These are phyloP conservation scores for Cirrhinus molitorella DNA, from an alignment of 2,797 vertebrate genomes.

Conservation along the genomic window DNA sequence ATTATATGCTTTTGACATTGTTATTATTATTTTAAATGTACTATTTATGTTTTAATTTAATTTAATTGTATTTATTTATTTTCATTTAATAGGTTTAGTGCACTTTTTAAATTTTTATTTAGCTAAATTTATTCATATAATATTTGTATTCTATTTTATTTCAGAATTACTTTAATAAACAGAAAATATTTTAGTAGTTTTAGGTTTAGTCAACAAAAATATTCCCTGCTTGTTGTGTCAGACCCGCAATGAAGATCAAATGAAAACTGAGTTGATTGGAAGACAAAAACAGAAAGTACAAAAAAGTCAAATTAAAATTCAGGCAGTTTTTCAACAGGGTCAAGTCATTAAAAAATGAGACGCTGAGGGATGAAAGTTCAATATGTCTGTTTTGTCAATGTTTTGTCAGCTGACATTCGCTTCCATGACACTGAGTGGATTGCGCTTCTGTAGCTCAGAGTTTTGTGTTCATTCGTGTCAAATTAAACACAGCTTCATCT, in stretches of 20 bases:
- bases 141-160: background rate
- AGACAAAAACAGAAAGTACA: background rate
- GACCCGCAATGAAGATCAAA: background rate
- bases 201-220: background rate
- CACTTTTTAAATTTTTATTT: too few relatives aligned
- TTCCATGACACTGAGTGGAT: background rate
- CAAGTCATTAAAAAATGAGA: background rate
- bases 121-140: background rate
- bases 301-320: background rate
- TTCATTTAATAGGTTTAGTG: too few relatives aligned
- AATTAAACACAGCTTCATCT: background rate
- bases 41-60: too few relatives aligned
- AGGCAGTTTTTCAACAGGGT: background rate
- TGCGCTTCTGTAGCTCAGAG: background rate
- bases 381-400: background rate
- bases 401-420: background rate
- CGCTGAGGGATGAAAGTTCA: background rate
- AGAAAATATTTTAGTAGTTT: background rate
- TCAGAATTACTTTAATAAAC: background rate
- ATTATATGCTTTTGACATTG: background rate
- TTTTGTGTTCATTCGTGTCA: constrained; percentile 12
- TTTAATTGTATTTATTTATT: too few relatives aligned
- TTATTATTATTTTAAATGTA: too few relatives aligned
- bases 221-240: background rate
- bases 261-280: background rate